A percentile compares a stretch with the other conserved stretches of the same genome.
Evolutionary conservation across 2,113 vertebrate species (phyloP).

Genomic region (Cyphomyrus plagiostoma): DNA sequence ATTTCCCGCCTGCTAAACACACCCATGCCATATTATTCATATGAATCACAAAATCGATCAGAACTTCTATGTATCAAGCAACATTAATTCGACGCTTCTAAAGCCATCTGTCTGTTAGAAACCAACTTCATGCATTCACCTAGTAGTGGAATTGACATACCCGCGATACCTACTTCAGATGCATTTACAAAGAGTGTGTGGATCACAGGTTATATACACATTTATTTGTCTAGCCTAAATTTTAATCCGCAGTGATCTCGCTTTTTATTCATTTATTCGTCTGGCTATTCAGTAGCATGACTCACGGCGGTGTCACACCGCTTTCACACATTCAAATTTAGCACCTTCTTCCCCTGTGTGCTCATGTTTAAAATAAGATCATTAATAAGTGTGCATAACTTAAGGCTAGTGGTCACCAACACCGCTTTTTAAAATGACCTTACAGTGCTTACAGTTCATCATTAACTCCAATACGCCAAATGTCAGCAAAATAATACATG

Average conservation of each 20-base stretch:
- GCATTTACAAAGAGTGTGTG: not conserved
- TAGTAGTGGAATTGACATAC: not conserved
- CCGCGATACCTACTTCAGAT: not conserved
- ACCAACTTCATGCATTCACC: not conserved
- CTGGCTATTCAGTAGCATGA: not conserved
- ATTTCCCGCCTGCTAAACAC: not conserved
- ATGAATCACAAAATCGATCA: not conserved
- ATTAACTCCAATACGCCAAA: not conserved
- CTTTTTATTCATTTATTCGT: not conserved
- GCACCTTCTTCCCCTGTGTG: not conserved
- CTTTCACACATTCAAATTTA: slow-evolving; percentile 1
- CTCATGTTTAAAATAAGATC: not conserved
- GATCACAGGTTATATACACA: not conserved
- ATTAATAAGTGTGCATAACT: not conserved
- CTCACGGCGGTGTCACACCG: not conserved
- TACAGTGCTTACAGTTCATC: not conserved
- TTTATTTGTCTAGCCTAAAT: not conserved
- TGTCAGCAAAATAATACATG: slow-evolving; percentile 2
- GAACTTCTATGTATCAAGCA: not conserved
- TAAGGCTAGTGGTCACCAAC: not conserved
- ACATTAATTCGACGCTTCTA: not conserved
- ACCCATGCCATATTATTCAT: slow-evolving; percentile 3
- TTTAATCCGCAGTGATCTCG: not conserved
- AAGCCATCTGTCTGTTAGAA: not conserved
- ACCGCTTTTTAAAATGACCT: not conserved